Evolutionary conservation across 1,140 invertebrate genomes (phyloP).

Genomic region (Drosophila simulans): DNA sequence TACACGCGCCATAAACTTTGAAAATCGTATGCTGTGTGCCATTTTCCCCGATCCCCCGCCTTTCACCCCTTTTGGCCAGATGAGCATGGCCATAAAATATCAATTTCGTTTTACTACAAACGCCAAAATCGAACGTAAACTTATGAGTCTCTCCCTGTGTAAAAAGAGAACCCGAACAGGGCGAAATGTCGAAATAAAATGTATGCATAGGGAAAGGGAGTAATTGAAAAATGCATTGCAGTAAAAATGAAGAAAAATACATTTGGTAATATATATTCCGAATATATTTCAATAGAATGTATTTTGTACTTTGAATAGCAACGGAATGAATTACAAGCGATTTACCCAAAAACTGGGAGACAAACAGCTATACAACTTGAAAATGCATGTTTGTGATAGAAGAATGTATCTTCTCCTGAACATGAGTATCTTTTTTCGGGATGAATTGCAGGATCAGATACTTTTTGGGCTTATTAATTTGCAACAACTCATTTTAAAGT

Average conservation of each 20-base stretch:
- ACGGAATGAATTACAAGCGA: slow-evolving; percentile 32
- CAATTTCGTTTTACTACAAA: slow-evolving; percentile 81
- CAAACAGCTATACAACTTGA: neutral
- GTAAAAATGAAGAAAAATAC: slow-evolving; percentile 64
- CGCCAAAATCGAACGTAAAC: slow-evolving; percentile 79
- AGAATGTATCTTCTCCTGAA: too few relatives aligned
- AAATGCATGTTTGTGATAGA: slow-evolving; percentile 3
- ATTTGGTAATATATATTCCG: slow-evolving; percentile 45
- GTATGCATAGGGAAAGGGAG: slow-evolving; percentile 32
- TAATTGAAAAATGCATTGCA: slow-evolving; percentile 75
- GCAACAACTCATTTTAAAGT: neutral
- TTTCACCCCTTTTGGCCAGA: slow-evolving; percentile 22
- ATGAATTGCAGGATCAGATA: neutral
- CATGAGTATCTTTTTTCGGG: neutral
- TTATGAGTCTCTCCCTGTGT: slow-evolving; percentile 59
- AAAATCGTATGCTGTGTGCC: slow-evolving; percentile 71
- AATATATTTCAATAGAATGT: slow-evolving; percentile 29
- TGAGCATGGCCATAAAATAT: slow-evolving; percentile 80
- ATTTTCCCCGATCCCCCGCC: neutral
- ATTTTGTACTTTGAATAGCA: slow-evolving; percentile 24
- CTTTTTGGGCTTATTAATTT: neutral
- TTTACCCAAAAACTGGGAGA: slow-evolving; percentile 22
- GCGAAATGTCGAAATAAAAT: slow-evolving; percentile 74
- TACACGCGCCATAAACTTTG: slow-evolving; percentile 79
- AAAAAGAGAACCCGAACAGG: slow-evolving; percentile 31